A percentile compares a stretch with the other conserved stretches of the same genome.
Evolutionary conservation across 2,888 invertebrate species (phyloP).

Genomic region (Nymphalis c-album): DNA sequence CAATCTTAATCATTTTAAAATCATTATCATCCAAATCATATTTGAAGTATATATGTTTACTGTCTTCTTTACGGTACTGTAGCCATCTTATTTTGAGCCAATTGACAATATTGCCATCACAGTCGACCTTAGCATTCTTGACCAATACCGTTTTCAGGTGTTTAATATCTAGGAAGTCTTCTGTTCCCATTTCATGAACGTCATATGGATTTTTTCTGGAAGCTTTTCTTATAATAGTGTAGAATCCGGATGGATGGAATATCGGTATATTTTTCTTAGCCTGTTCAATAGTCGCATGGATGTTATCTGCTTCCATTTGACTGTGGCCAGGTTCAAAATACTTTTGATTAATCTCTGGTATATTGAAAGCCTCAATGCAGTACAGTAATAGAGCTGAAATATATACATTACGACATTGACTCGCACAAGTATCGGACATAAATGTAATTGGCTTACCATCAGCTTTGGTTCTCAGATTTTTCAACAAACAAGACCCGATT

Average conservation of each 20-base stretch:
- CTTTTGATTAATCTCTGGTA: neutral
- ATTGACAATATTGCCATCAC: neutral
- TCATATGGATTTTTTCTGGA: neutral
- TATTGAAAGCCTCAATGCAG: neutral
- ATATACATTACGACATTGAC: neutral
- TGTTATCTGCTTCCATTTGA: neutral
- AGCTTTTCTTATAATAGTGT: neutral
- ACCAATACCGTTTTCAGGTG: neutral
- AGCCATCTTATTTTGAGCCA: neutral
- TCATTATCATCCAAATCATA: neutral
- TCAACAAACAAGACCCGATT: neutral
- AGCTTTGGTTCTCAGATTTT: neutral
- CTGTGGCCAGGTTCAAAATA: neutral
- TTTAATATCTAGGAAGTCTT: slow-evolving; percentile 1
- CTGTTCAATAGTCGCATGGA: neutral
- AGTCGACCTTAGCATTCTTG: neutral
- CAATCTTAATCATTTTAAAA: neutral
- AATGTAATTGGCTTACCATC: neutral
- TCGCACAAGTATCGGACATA: neutral
- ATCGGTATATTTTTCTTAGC: neutral
- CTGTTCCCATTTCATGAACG: neutral
- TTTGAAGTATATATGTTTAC: slow-evolving; percentile 1
- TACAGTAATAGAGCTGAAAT: neutral
- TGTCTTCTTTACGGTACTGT: neutral
- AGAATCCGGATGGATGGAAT: neutral